Conservation (phyloP, 2,888 invertebrate genomes). For the Agonopterix arenella region DNA sequence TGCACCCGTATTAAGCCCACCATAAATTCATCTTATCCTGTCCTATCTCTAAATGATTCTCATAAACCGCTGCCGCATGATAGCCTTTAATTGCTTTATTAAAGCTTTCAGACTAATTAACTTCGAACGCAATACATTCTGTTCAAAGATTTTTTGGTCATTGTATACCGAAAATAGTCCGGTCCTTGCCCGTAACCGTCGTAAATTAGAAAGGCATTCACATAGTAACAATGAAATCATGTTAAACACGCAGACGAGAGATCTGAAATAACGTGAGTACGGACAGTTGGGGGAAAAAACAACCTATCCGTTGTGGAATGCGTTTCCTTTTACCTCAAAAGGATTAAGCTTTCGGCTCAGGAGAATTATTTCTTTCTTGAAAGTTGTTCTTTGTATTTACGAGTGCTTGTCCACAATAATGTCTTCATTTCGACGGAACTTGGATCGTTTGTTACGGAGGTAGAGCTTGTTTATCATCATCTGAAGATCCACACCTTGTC, state of each 20-base stretch:
- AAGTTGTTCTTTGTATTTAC: conserved; percentile 24
- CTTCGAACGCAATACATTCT: conserved; percentile 36
- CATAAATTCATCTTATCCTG: conserved; percentile 41
- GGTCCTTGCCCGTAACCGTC: conserved; percentile 32
- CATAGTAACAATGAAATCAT: conserved; percentile 42
- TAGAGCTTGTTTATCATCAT: background rate
- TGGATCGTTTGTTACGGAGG: conserved; percentile 1
- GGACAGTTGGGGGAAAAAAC: conserved; percentile 34
- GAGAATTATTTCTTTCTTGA: conserved; percentile 34
- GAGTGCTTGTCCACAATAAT: conserved; percentile 2
- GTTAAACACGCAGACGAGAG: conserved; percentile 29
- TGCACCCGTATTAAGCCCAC: conserved; percentile 7
- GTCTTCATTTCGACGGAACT: background rate
- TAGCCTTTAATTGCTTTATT: conserved; percentile 53
- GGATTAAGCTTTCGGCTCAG: conserved; percentile 41
- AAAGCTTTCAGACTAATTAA: conserved; percentile 54
- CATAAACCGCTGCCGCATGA: conserved; percentile 42
- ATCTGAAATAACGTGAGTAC: conserved; percentile 44
- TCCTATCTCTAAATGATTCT: conserved; percentile 45
- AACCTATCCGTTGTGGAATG: conserved; percentile 43
- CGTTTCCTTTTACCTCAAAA: conserved; percentile 48
- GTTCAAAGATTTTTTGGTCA: conserved; percentile 29
- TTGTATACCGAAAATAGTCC: conserved; percentile 42
- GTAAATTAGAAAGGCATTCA: conserved; percentile 35
- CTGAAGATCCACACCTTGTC: too few relatives aligned